Conservation (phyloP, 2,888 invertebrate genomes). For the Brachypalpus laphriformis region DNA sequence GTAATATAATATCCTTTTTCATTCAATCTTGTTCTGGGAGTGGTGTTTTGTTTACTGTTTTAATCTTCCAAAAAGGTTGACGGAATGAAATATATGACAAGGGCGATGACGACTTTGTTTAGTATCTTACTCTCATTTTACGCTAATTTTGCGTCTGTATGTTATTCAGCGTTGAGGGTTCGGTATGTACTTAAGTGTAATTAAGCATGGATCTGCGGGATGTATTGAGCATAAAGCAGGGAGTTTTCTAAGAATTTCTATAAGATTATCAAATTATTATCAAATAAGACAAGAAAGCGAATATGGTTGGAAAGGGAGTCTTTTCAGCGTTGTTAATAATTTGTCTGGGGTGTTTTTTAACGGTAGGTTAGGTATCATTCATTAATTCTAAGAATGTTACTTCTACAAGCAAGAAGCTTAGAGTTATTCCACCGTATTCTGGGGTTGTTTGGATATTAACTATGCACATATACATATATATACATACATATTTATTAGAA, state of each 20-base stretch:
- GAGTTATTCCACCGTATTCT: neutral
- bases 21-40: neutral
- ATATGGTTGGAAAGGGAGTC: slow-evolving; percentile 17
- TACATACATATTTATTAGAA: neutral
- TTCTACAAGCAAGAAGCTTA: neutral
- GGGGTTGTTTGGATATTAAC: neutral
- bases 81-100: slow-evolving; percentile 43
- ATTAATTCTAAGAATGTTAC: neutral
- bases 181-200: slow-evolving; percentile 49
- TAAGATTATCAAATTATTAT: slow-evolving; percentile 38
- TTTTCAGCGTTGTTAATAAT: slow-evolving; percentile 10
- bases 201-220: slow-evolving; percentile 44
- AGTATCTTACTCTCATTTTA: slow-evolving; percentile 41
- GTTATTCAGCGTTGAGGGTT: slow-evolving; percentile 28
- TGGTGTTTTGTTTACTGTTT: slow-evolving; percentile 54
- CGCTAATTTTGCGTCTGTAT: slow-evolving; percentile 53
- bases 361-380: neutral
- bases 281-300: neutral
- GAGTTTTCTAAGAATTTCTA: slow-evolving; percentile 28
- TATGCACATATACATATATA: no score
- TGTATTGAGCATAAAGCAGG: neutral
- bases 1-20: slow-evolving; percentile 58
- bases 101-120: slow-evolving; percentile 52
- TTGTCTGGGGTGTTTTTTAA: neutral
- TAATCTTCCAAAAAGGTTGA: slow-evolving; percentile 61